Evolutionary conservation across 2,113 vertebrate genomes (phyloP), one percentile per base, ranked within the genome.

Genomic region (Scomber scombrus): DNA sequence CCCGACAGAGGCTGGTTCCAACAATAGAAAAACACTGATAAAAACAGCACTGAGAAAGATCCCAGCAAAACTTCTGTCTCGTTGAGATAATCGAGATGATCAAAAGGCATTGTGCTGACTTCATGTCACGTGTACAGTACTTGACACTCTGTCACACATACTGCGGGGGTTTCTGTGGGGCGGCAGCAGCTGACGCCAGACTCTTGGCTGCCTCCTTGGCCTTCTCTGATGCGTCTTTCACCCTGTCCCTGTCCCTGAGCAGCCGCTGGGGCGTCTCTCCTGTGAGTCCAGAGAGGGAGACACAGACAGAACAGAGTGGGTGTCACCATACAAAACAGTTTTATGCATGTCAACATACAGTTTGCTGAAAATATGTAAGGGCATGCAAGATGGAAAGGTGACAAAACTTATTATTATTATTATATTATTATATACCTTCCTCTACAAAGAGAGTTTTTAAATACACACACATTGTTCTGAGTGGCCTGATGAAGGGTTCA

Each of bases 201-300:
- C 74, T 94, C 83, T 95, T 94, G 1, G 93, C 91, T 0, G 92
- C 91, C 66, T 89, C 93, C 76, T 92, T 94, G 34, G 93, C 93
- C 66, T 93, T 94, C 55, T 82, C 93, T 0, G 92, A 90, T 0
- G 92, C 84, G 0, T 93, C 94, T 84, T 92, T 95, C 75, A 93
- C 78, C 0, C 90, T 26, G 84, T 89, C 78, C 0, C 90, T 26
- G 84, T 89, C 92, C 68, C 90, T 89, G 73, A 92, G 91, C 71
- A 89, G 85, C 81, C 91, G 70, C 75, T 94, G 91, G 63, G 90
- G 81, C 54, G 81, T 54, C 83, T 94, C 91, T 92, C 92, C 94
- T 95, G 84, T 16, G 47, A 14, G 21, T 14, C 29, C 1, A 62
- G 16, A 57, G 5, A 43, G 16, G 73, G 7, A n/a, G 2, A 4